These are phyloP conservation scores for Gambusia yucatana DNA, from an alignment of 2,797 vertebrate species.

Conservation along the genomic window DNA sequence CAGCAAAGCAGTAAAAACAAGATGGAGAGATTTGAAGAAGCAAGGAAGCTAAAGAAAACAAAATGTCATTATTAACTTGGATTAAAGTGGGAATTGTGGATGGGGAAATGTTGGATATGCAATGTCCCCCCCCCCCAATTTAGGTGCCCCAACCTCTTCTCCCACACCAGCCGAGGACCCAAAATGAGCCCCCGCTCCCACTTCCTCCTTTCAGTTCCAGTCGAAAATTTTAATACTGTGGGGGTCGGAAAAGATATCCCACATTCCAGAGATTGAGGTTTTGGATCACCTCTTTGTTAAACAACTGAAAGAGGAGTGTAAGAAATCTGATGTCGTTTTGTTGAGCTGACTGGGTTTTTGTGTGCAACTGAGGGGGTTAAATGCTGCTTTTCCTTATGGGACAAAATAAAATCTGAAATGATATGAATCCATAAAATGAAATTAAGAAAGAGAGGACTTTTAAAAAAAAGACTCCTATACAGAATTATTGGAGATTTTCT, in stretches of 20 bases:
- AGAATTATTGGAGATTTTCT: constrained; percentile 77
- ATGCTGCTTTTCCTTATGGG: constrained; percentile 83
- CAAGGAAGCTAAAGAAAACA: constrained; percentile 37
- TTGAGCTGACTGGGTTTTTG: constrained; percentile 72
- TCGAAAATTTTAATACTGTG: constrained; percentile 22
- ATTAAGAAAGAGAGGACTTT: constrained; percentile 70
- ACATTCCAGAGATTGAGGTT: constrained; percentile 65
- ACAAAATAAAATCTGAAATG: constrained; percentile 70
- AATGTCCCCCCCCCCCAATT: constrained; percentile 22
- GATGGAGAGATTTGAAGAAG: constrained; percentile 44
- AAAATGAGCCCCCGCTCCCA: constrained; percentile 15
- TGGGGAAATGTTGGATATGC: constrained; percentile 29
- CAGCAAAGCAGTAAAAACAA: constrained; percentile 45
- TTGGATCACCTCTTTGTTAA: constrained; percentile 65
- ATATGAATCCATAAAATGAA: constrained; percentile 75
- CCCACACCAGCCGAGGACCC: constrained; percentile 20
- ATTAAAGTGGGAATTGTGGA: constrained; percentile 25
- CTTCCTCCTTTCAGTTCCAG: constrained; percentile 34
- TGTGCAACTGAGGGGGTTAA: constrained; percentile 71
- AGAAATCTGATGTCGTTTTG: constrained; percentile 52
- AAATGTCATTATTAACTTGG: constrained; percentile 47
- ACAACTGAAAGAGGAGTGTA: constrained; percentile 51
- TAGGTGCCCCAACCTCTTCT: neutral
- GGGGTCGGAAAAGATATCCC: constrained; percentile 52
- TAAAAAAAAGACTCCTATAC: constrained; percentile 79